phyloP scores from a whole-genome alignment of 2,888 invertebrate genomes.

The Ochropleura plecta region DNA sequence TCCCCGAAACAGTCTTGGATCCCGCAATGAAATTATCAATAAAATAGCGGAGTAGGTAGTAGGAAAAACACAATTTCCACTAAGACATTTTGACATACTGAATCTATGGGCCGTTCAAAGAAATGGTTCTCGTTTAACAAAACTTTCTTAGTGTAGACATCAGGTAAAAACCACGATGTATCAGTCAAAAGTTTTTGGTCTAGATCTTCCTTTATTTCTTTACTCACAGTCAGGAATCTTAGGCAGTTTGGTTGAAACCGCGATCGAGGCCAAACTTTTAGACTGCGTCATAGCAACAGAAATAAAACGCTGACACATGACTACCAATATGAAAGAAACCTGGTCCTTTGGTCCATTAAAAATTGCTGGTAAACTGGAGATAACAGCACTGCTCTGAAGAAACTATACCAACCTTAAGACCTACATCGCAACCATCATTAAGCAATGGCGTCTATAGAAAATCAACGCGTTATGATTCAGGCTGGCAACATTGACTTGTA shows the following conservation, averaged over 20 bases:
- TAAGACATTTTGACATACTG: too few species aligned
- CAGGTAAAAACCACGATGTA: too few species aligned
- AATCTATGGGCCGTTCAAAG: background rate
- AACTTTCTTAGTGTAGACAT: background rate
- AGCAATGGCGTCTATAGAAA: constrained; percentile 67
- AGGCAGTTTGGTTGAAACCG: background rate
- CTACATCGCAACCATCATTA: constrained; percentile 58
- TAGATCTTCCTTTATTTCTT: background rate
- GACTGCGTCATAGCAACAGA: background rate
- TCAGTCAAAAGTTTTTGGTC: background rate
- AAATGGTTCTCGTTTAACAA: background rate
- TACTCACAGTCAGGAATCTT: background rate
- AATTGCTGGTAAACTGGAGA: background rate
- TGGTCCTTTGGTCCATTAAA: background rate
- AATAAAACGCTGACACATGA: background rate
- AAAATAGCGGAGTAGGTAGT: too few species aligned
- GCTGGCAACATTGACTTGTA: constrained; percentile 50
- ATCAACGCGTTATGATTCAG: constrained; percentile 67
- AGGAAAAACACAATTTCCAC: too few species aligned
- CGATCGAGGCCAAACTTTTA: background rate
- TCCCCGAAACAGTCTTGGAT: too few species aligned
- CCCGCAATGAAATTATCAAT: too few species aligned
- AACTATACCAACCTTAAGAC: constrained; percentile 43
- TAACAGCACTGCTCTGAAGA: constrained; percentile 15
- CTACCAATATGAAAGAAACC: accelerated